These are phyloP conservation scores for Encarsia formosa DNA, from an alignment of 2,888 invertebrate species.

Conservation along the genomic window DNA sequence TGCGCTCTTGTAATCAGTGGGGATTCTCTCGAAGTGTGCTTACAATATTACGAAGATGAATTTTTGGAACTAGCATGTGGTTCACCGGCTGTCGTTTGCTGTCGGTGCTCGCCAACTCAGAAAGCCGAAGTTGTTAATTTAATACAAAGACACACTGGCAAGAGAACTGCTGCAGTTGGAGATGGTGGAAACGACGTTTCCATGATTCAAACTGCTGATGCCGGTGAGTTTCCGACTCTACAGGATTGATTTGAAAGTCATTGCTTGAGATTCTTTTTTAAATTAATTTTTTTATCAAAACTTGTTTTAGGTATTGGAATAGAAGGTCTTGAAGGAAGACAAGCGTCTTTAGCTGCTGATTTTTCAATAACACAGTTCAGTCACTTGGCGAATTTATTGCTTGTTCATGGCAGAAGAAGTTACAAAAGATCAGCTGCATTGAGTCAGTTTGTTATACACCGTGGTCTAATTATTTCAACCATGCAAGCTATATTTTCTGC, in stretches of 20 bases:
- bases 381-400: constrained; percentile 73
- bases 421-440: constrained; percentile 95
- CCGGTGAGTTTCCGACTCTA: constrained; percentile 42
- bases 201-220: constrained; percentile 66
- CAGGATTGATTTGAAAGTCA: not conserved
- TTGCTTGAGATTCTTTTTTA: not conserved
- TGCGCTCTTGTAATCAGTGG: constrained; percentile 70
- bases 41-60: constrained; percentile 69
- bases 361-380: constrained; percentile 91
- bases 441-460: constrained; percentile 97
- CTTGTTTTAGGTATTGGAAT: constrained; percentile 69
- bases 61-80: constrained; percentile 70
- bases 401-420: constrained; percentile 90
- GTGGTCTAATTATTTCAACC: constrained; percentile 96
- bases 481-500: constrained; percentile 99
- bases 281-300: not conserved
- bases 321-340: constrained; percentile 84
- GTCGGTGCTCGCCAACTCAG: constrained; percentile 70
- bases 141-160: constrained; percentile 62
- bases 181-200: constrained; percentile 72
- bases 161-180: constrained; percentile 58
- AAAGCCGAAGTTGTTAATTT: constrained; percentile 66
- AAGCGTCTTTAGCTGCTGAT: constrained; percentile 95
- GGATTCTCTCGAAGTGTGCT: constrained; percentile 66
- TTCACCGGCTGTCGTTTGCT: constrained; percentile 72